These are phyloP conservation scores for Buphagus erythrorhynchus DNA, from an alignment of 2,797 vertebrate species.

Conservation along the genomic window DNA sequence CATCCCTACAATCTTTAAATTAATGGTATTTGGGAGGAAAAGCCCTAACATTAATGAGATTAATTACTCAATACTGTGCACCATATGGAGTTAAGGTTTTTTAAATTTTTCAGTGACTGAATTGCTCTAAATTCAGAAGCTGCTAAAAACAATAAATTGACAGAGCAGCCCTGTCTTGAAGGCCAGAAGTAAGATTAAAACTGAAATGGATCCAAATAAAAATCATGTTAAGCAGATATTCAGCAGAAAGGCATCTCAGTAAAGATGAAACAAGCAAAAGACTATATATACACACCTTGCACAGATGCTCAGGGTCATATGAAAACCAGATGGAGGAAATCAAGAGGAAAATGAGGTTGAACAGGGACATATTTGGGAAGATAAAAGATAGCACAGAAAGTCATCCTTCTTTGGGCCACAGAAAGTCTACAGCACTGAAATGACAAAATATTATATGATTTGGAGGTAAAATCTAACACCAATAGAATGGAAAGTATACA, in stretches of 20 bases:
- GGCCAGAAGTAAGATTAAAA: constrained; percentile 16
- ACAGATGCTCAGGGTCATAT: constrained; percentile 53
- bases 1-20: background rate
- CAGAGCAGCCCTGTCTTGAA: background rate
- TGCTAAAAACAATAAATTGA: background rate
- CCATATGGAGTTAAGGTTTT: background rate
- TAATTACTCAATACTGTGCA: background rate
- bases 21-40: background rate
- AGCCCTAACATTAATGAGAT: background rate
- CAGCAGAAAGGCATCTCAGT: constrained; percentile 12
- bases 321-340: constrained; percentile 44
- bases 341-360: constrained; percentile 40
- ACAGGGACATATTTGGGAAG: background rate
- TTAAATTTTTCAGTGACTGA: background rate
- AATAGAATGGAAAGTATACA: background rate
- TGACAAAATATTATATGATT: background rate
- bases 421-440: background rate
- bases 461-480: background rate
- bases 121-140: background rate
- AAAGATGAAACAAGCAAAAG: constrained; percentile 32
- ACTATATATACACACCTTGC: constrained; percentile 38
- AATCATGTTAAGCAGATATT: background rate
- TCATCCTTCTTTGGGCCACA: background rate
- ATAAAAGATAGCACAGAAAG: constrained; percentile 36
- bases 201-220: constrained; percentile 2